Percentiles rank a stretch among this genome's conserved stretches.
Evolutionary conservation across 2,113 vertebrate species (phyloP).

Genomic region (Anthoscopus minutus): DNA sequence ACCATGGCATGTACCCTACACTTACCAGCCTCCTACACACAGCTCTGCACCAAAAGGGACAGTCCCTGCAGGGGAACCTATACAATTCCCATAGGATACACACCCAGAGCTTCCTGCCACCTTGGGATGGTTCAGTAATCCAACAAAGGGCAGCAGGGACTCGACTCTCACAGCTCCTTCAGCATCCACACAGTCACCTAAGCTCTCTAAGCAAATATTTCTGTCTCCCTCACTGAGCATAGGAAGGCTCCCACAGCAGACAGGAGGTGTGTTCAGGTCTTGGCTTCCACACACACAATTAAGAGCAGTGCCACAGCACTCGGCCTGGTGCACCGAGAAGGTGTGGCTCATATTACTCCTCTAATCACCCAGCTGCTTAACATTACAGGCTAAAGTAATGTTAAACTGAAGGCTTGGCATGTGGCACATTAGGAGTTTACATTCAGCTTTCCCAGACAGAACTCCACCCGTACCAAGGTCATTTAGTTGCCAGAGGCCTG

Average conservation of each 20-base stretch:
- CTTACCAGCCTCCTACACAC: neutral
- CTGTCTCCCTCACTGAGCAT: neutral
- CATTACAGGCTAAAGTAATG: neutral
- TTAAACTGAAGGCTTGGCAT: neutral
- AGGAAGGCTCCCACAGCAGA: neutral
- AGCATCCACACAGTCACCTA: neutral
- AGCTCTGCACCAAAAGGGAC: neutral
- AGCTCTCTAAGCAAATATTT: neutral
- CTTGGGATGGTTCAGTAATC: neutral
- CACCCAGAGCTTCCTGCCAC: neutral
- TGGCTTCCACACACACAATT: neutral
- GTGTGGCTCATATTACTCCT: neutral
- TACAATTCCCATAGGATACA: fast-evolving
- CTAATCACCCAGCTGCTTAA: neutral
- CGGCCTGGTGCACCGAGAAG: neutral
- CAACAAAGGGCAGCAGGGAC: neutral
- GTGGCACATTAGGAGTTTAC: neutral
- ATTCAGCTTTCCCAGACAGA: neutral
- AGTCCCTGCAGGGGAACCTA: neutral
- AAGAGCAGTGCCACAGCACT: neutral
- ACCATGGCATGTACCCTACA: fast-evolving
- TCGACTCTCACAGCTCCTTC: neutral
- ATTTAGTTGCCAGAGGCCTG: neutral
- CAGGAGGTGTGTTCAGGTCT: neutral
- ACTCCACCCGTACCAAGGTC: neutral